Base-by-base conservation (phyloP, 2,113 vertebrate genomes). In the Saguinus imperator region DNA sequence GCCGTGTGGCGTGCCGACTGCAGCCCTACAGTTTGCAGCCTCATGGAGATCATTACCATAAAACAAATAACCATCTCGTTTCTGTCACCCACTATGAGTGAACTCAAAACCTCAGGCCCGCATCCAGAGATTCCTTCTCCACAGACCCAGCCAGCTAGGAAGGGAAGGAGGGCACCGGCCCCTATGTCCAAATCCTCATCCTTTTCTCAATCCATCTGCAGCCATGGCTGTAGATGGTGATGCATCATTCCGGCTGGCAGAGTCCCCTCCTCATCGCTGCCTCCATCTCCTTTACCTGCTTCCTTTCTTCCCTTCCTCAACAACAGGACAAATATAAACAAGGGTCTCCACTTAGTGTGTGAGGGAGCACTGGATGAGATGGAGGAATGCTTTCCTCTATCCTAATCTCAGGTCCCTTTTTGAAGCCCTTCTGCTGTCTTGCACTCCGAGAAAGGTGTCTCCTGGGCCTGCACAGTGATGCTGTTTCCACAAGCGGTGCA, bases 51-150 rank as follows among this genome's bases (percentile, higher is more conserved):
- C 35, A 94, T 98, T 97, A 97, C 92, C 95, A 89, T 97, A 98
- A 97, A 94, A 95, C 91, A 98, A 98, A 98, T 97, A 98, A 97
- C 79, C 82, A 50, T 35, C 85, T 89, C 73, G 1, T 73, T 95
- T 96, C 90, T 85, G 94, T 96, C 94, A 10, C 92, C 93, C 96
- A 75, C 93, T 86, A 95, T 48, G 95, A 98, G 89, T 82, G 89
- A 94, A 94, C 94, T 95, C 94, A 73, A 86, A 95, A 89, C 94
- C 82, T 81, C 75, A 61, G 94, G 94, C 90, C 68, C 6, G 2
- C 0, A 8, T 96, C 95, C 97, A 96, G 55, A 92, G 96, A 82
- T 92, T 96, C 95, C 96, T 79, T 82, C 95, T 95, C n/a, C 75
- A 50, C 79, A 92, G 92, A 81, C 76, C 52, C 81, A 16, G 37